Base-by-base conservation (phyloP, 2,113 vertebrate genomes). In the Hymenochirus boettgeri region DNA sequence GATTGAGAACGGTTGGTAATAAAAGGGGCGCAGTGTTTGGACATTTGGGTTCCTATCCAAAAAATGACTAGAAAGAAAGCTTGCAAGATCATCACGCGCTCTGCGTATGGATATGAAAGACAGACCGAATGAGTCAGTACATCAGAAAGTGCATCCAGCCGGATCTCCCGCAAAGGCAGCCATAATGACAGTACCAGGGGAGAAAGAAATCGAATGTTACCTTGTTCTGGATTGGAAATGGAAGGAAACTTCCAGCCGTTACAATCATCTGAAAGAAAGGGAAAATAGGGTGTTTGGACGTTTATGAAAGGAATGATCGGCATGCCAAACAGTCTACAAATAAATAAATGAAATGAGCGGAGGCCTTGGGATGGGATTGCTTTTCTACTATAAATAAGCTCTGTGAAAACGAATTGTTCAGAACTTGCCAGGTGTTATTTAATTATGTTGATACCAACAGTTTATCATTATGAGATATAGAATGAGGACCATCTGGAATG, bases 351-450 rank as follows among this genome's bases (percentile, higher is more conserved):
- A 57, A 57, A 65, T 46, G 60, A 52, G 56, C 21, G 21, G 17
- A 58, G 54, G n/a, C n/a, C 25, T 57, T 57, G 42, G 45, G 2
- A 21, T 21, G 29, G 23, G 50, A 39, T 50, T 21, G 19, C 15
- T 23, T 66, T 51, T 37, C 27, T 51, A 50, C 54, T 50, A 55
- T 50, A 58, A 58, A 66, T 66, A 39, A 66, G 46, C 27, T 51
- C 6, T 22, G 39, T 65, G 10, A 25, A n/a, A 37, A 23, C 15
- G 33, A 48, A 57, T 57, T 57, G 29, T 37, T 21, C 42, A 7
- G 2, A 2, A 22, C 12, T 13, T 63, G 19, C 18, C 24, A 26
- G 22, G 17, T 51, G 39, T 56, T 64, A 47, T 64, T 55, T 46
- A 50, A 51, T 62, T 62, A 33, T 35, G 46, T 19, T n/a, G 12